These are phyloP conservation scores for Hedychridium roseum DNA, from an alignment of 2,888 invertebrate genomes.

Conservation along the genomic window DNA sequence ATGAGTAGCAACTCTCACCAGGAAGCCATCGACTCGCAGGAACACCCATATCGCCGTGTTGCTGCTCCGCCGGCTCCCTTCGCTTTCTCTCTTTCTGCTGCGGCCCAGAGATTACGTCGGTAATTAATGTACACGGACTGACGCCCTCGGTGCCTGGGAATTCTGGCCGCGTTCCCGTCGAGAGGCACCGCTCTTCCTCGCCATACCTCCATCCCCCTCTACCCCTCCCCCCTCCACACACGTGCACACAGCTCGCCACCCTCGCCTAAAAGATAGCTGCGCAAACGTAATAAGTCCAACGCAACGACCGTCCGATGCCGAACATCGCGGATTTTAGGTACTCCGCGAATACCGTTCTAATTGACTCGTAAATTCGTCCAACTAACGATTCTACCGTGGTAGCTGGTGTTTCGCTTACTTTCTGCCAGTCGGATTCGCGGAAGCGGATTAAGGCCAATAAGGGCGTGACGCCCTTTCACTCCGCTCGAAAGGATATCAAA, in stretches of 20 bases:
- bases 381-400: too few relatives aligned
- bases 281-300: too few relatives aligned
- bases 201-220: too few relatives aligned
- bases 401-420: too few relatives aligned
- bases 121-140: slow-evolving; percentile 25
- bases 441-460: slow-evolving; percentile 9
- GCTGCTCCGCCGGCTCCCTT: slow-evolving; percentile 2
- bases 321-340: too few relatives aligned
- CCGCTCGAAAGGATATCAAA: slow-evolving; percentile 5
- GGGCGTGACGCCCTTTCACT: not conserved
- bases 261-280: too few relatives aligned
- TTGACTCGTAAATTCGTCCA: too few relatives aligned
- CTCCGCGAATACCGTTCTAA: too few relatives aligned
- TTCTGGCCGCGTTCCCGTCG: slow-evolving; percentile 11
- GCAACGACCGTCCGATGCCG: too few relatives aligned
- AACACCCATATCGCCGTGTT: slow-evolving; percentile 49
- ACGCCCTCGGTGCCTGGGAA: slow-evolving; percentile 21
- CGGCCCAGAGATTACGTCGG: slow-evolving; percentile 23
- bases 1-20: slow-evolving; percentile 48
- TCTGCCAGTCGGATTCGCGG: too few relatives aligned
- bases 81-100: slow-evolving; percentile 12
- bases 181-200: slow-evolving; percentile 7
- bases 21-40: slow-evolving; percentile 39
- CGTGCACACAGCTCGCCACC: too few relatives aligned
- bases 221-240: too few relatives aligned